These are phyloP conservation scores for Melikaiella ostensackeni DNA, from an alignment of 2,888 invertebrate genomes.

Conservation along the genomic window DNA sequence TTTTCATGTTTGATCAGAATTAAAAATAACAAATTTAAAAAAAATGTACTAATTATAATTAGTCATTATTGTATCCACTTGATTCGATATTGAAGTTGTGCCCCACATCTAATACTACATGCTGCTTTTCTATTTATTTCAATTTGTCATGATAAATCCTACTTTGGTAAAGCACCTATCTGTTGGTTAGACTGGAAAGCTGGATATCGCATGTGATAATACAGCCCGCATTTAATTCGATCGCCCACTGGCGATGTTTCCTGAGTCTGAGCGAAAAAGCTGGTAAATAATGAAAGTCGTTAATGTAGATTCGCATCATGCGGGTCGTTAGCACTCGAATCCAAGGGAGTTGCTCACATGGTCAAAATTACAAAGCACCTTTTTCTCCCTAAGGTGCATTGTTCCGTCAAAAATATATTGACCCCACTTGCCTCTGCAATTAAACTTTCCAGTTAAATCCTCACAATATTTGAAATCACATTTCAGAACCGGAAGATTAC, in stretches of 20 bases:
- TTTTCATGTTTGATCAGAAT: too few relatives aligned
- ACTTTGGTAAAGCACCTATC: background rate
- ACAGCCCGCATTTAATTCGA: conserved; percentile 24
- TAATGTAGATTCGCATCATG: conserved; percentile 63
- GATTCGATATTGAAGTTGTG: too few relatives aligned
- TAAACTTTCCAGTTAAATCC: background rate
- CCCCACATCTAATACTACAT: too few relatives aligned
- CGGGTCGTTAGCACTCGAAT: conserved; percentile 58
- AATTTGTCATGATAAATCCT: background rate
- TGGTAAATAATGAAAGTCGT: conserved; percentile 56
- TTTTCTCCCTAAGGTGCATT: background rate
- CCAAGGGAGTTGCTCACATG: conserved; percentile 44
- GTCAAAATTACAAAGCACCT: conserved; percentile 13
- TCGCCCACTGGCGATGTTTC: background rate
- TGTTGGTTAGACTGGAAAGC: background rate
- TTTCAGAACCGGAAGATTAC: too few relatives aligned
- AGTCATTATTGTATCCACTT: too few relatives aligned
- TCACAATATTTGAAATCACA: background rate
- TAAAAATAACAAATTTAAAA: too few relatives aligned
- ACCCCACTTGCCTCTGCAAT: conserved; percentile 10
- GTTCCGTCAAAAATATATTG: conserved; percentile 1
- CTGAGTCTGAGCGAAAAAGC: conserved; percentile 42
- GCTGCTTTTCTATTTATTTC: background rate
- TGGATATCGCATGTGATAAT: background rate
- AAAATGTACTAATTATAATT: too few relatives aligned